Base-by-base conservation (phyloP, 2,113 vertebrate species). In the Dipodomys merriami region DNA sequence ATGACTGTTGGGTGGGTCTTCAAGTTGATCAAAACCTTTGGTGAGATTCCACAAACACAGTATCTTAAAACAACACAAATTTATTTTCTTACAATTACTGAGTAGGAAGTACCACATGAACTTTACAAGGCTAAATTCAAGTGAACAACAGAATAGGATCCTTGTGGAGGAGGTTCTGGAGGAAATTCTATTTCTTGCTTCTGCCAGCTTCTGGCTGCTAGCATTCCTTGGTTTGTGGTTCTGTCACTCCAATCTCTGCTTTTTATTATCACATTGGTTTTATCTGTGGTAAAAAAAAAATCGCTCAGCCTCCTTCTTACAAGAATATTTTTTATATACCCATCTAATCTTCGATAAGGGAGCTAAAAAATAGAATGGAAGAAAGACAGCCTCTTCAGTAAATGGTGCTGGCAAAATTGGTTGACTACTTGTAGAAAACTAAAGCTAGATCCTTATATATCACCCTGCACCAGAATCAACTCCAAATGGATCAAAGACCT, bases 141-240 rank as follows among this genome's bases (percentile, higher is more conserved):
- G 27, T 3, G 60, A 23, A 23, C 29, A 23, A 4, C 15, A 29
- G 35, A 12, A 22, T 12, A 16, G 6, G 6, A 30, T 77, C 35
- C 13, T 39, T 29, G 23, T 33, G 1, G 9, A n/a, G 1, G 9
- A n/a, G 23, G 25, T 15, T 27, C 2, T 7, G 9, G 25, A 16
- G 23, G 39, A 1, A 0, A 76, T 49, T 39, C 8, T 2, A 33
- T 18, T 15, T 18, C 35, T 71, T 20, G 11, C 8, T 6, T 53
- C 30, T 53, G 33, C 25, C 7, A 4, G 64, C 35, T 83, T n/a
- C 12, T 33, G 30, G 53, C 35, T 83, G 39, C 18, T 33, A 19
- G n/a, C 1, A 2, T 29, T 1, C 0, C 6, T 6, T 2, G 12
- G 2, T 39, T 39, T 39, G 7, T 46, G 81, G 8, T 19, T 23